Base-by-base conservation (phyloP, 2,113 vertebrate genomes). In the Myxocyprinus asiaticus region DNA sequence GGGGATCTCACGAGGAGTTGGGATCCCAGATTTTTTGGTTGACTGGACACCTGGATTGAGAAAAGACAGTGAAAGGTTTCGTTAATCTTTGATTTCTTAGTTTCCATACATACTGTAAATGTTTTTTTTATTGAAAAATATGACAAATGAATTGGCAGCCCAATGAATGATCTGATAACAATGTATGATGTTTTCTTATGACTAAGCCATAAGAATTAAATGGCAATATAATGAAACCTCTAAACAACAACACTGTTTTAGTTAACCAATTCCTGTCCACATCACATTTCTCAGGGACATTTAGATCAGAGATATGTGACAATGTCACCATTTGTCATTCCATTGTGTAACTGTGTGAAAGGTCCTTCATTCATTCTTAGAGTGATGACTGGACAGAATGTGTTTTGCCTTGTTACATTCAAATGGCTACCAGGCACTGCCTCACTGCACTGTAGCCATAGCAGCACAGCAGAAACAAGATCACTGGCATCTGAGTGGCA, bases 1-100 rank as follows among this genome's bases (percentile, higher is more conserved):
- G 0, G 95, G 81, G 56, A 95, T 90, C 79, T 99, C 97, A 83
- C 94, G 91, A 7, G 95, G 96, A 4, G 95, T 91, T 1, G 97
- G 97, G 86, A 99, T 99, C 50, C 96, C 96, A 0, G 97, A 96
- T 86, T 94, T 95, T 88, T 96, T 98, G 9, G 90, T 69, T 22
- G 94, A 78, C 3, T 94, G 90, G 82, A 82, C 78, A 0, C 94
- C 96, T 98, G 81, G 42, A 87, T 44, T 3, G 42, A 85, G 8
- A 44, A 56, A 76, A 72, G 22, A 33, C 22, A 33, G 22, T 33
- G 1, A 75, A 6, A 71, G 14, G 15, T 74, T 61, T 43, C 63
- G 7, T 79, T 22, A 0, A 9, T 55, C 51, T 9, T 61, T 42
- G 45, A 62, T 7, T n/a, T 59, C n/a, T 71, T 58, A 6, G 33